Evolutionary conservation across 2,888 invertebrate genomes (phyloP).

Genomic region (Idaea straminata): DNA sequence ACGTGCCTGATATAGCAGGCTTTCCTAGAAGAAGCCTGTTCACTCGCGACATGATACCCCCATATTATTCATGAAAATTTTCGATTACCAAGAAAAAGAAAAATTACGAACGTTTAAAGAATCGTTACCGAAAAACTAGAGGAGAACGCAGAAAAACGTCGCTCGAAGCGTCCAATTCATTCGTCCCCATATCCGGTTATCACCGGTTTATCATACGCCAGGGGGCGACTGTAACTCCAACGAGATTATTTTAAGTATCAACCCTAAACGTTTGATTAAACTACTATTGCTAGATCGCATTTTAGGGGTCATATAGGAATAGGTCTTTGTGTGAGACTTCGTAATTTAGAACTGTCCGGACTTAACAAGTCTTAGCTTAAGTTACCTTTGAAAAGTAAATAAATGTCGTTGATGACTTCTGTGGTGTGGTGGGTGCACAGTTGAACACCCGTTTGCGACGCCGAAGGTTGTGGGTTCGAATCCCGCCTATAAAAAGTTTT

Average conservation of each 20-base stretch:
- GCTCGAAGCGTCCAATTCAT: conserved; percentile 72
- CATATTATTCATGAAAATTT: neutral
- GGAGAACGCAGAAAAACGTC: conserved; percentile 61
- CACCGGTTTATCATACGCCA: conserved; percentile 74
- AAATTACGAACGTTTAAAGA: conserved; percentile 32
- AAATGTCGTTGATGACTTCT: no score
- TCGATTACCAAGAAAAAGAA: neutral
- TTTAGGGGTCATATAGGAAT: neutral
- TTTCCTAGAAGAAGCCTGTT: no score
- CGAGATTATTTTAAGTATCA: conserved; percentile 73
- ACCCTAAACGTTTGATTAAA: conserved; percentile 74
- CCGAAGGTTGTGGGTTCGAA: no score
- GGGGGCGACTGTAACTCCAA: conserved; percentile 58
- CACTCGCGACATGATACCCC: no score
- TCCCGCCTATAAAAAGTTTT: no score
- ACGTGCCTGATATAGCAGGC: no score
- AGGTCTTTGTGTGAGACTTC: neutral
- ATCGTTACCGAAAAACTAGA: conserved; percentile 49
- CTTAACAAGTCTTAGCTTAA: no score
- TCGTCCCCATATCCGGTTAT: conserved; percentile 74
- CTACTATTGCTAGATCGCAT: conserved; percentile 42
- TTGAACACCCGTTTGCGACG: no score
- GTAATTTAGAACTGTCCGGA: neutral
- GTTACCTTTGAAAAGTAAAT: no score
- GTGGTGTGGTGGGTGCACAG: no score